A percentile compares a stretch with the other conserved stretches of the same genome.
phyloP scores from a whole-genome alignment of 1,140 invertebrate species.

The Solenopsis fugax region DNA sequence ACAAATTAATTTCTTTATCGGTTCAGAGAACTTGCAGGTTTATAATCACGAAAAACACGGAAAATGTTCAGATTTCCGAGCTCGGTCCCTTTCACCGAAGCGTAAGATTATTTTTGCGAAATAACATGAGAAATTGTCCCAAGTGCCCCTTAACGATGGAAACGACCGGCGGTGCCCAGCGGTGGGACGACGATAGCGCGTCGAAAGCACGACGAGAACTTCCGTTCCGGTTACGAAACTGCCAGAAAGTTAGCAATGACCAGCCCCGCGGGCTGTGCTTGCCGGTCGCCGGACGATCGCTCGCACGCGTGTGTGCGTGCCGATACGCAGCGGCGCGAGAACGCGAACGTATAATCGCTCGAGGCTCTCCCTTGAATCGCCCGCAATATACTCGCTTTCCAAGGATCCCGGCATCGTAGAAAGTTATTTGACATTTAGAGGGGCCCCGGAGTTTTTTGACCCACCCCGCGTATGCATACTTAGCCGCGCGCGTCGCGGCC shows the following conservation, averaged over 20 bases:
- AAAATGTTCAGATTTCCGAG: not conserved
- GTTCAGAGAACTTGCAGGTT: too few species aligned
- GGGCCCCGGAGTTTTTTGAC: slow-evolving; percentile 61
- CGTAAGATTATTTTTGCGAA: slow-evolving; percentile 10
- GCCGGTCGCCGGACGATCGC: slow-evolving; percentile 8
- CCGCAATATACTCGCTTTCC: slow-evolving; percentile 23
- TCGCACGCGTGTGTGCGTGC: too few species aligned
- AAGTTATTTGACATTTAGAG: slow-evolving; percentile 77
- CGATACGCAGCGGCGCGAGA: not conserved
- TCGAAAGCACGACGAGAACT: slow-evolving; percentile 41
- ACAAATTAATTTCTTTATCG: not conserved
- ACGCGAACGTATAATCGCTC: slow-evolving; percentile 25
- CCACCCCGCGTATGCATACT: not conserved
- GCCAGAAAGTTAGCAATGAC: slow-evolving; percentile 49
- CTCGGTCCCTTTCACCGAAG: not conserved
- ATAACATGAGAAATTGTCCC: not conserved
- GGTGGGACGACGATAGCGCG: not conserved
- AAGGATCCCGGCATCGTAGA: slow-evolving; percentile 64
- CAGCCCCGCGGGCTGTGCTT: not conserved
- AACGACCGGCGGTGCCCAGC: not conserved
- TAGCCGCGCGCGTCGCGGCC: not conserved
- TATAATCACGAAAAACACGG: not conserved
- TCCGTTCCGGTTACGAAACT: slow-evolving; percentile 63
- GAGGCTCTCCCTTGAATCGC: slow-evolving; percentile 40
- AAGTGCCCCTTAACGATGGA: not conserved